Base-by-base conservation (phyloP, 2,888 invertebrate species). In the Lepidocyrtinus sp. region DNA sequence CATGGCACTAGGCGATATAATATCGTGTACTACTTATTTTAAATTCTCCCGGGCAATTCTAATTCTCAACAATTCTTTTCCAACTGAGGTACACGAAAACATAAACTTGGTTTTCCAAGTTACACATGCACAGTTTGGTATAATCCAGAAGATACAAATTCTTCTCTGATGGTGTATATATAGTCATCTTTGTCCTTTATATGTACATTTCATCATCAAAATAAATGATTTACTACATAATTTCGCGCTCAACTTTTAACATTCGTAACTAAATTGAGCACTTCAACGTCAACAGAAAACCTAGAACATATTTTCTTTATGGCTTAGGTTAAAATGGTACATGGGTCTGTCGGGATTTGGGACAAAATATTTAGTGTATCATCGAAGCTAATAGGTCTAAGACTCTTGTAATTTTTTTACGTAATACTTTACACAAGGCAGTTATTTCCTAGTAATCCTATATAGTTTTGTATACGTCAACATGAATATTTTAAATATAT, bases 1-100 rank as follows among this genome's bases (percentile, higher is more conserved):
- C 75, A 76, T 76, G 75, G 75, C 75, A 76, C 75, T 64, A 36
- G 63, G 55, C 75, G 36, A 25, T 64, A n/a, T n/a, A n/a, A n/a
- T n/a, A n/a, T n/a, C n/a, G n/a, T n/a, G n/a, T n/a, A n/a, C n/a
- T n/a, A n/a, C n/a, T n/a, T n/a, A n/a, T n/a, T n/a, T n/a, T n/a
- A n/a, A n/a, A n/a, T n/a, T n/a, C n/a, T n/a, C n/a, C n/a, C n/a
- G n/a, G n/a, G n/a, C n/a, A n/a, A n/a, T n/a, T n/a, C n/a, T n/a
- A n/a, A n/a, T n/a, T n/a, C n/a, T n/a, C n/a, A n/a, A n/a, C n/a
- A n/a, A n/a, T n/a, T n/a, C n/a, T n/a, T n/a, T n/a, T n/a, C n/a
- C n/a, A n/a, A n/a, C n/a, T n/a, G n/a, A n/a, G n/a, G 75, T 55
- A 26, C 22, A 74, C 26, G 67, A 21, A 45, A 15, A n/a, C 17